These are phyloP conservation scores for Aricia artaxerxes DNA, from an alignment of 2,888 invertebrate genomes.

Conservation along the genomic window DNA sequence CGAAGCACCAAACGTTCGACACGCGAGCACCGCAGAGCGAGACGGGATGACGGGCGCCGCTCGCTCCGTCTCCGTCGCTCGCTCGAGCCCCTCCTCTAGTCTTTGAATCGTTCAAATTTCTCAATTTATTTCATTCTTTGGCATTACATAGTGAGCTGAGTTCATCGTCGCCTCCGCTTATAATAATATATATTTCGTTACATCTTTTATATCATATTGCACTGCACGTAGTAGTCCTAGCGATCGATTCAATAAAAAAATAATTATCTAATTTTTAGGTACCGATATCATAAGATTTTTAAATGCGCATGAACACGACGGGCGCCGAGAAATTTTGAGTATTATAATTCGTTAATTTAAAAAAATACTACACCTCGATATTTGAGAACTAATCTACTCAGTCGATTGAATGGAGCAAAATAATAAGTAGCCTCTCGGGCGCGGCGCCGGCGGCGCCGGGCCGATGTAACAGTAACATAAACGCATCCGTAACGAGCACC, in stretches of 20 bases:
- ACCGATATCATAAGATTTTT: conserved; percentile 32
- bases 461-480: not conserved
- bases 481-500: conserved; percentile 26
- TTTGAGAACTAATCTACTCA: conserved; percentile 78
- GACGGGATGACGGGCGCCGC: conserved; percentile 37
- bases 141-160: conserved; percentile 78
- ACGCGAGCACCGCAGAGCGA: not conserved
- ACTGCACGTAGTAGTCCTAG: conserved; percentile 44
- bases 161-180: conserved; percentile 58
- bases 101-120: conserved; percentile 53
- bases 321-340: conserved; percentile 61
- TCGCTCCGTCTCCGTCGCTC: not conserved
- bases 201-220: conserved; percentile 53
- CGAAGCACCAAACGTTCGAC: conserved; percentile 35
- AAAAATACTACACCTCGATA: conserved; percentile 61
- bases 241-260: conserved; percentile 25
- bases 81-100: conserved; percentile 53
- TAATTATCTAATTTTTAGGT: conserved; percentile 18
- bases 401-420: conserved; percentile 78
- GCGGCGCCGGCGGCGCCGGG: conserved; percentile 45
- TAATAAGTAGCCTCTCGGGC: conserved; percentile 76
- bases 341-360: conserved; percentile 55
- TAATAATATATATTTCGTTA: conserved; percentile 43
- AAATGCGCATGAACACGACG: conserved; percentile 49
- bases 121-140: conserved; percentile 72